Conservation (phyloP, 2,888 invertebrate genomes). For the Harpalus rufipes region DNA sequence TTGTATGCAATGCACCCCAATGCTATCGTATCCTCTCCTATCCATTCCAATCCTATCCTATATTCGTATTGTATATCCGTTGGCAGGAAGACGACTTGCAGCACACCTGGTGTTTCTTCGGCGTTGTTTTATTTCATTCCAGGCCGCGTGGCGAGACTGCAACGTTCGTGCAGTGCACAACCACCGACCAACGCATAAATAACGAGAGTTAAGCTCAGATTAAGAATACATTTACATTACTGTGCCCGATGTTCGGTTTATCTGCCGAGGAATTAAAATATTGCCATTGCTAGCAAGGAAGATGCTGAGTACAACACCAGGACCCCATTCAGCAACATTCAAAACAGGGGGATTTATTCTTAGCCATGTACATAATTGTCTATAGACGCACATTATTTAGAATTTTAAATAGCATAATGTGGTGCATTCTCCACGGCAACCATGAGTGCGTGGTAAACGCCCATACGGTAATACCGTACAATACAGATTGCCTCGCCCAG, state of each 20-base stretch:
- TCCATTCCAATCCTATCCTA: too few species aligned
- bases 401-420: too few species aligned
- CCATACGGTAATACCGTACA: too few species aligned
- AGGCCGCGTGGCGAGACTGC: slow-evolving; percentile 7
- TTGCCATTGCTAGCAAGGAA: slow-evolving; percentile 36
- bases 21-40: too few species aligned
- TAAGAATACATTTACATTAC: slow-evolving; percentile 63
- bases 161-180: slow-evolving; percentile 26
- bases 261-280: slow-evolving; percentile 47
- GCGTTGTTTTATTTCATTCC: slow-evolving; percentile 53
- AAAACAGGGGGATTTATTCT: background rate
- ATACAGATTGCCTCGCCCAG: too few species aligned
- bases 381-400: too few species aligned
- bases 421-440: too few species aligned
- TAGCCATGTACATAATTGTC: too few species aligned
- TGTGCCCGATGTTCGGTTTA: slow-evolving; percentile 46
- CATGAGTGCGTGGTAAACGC: too few species aligned
- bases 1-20: too few species aligned
- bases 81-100: background rate
- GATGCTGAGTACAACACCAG: background rate
- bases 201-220: slow-evolving; percentile 54
- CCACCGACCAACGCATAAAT: slow-evolving; percentile 45
- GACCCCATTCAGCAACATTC: background rate
- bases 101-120: slow-evolving; percentile 36
- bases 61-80: background rate